Conservation (phyloP, 2,888 invertebrate genomes). For the Watsonalla cultraria region DNA sequence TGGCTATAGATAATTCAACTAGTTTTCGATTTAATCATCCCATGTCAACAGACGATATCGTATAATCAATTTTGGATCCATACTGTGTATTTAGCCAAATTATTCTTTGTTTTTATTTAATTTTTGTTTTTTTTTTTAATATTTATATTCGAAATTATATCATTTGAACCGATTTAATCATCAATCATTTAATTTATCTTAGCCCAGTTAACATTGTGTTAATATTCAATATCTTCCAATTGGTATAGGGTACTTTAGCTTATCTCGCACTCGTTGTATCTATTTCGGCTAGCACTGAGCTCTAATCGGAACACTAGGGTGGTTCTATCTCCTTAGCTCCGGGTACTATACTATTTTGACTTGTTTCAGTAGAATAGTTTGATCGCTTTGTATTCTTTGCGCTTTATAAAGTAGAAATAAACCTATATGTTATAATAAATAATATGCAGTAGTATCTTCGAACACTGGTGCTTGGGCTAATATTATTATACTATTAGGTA, state of each 20-base stretch:
- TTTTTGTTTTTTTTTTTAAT: no score
- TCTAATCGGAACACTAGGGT: constrained; percentile 12
- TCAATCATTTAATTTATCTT: background rate
- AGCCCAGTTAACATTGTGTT: constrained; percentile 21
- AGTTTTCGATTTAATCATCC: background rate
- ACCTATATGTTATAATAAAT: constrained; percentile 8
- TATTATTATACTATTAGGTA: constrained; percentile 7
- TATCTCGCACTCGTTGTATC: constrained; percentile 35
- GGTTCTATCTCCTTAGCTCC: constrained; percentile 6
- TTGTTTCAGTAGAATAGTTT: constrained; percentile 17
- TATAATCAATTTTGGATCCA: background rate
- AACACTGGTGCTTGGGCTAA: constrained; percentile 25
- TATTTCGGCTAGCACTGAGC: constrained; percentile 21
- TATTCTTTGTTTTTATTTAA: background rate
- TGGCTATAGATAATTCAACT: constrained; percentile 14
- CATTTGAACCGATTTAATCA: background rate
- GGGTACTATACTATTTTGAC: background rate
- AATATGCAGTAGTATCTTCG: constrained; percentile 14
- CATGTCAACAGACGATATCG: background rate
- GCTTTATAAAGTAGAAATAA: constrained; percentile 38
- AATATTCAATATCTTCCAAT: constrained; percentile 22
- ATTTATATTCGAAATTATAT: background rate
- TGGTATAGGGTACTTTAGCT: constrained; percentile 40
- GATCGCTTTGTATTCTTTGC: constrained; percentile 32
- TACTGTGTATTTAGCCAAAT: background rate